Evolutionary conservation across 2,797 vertebrate species (phyloP).

Genomic region (Acipenser ruthenus): DNA sequence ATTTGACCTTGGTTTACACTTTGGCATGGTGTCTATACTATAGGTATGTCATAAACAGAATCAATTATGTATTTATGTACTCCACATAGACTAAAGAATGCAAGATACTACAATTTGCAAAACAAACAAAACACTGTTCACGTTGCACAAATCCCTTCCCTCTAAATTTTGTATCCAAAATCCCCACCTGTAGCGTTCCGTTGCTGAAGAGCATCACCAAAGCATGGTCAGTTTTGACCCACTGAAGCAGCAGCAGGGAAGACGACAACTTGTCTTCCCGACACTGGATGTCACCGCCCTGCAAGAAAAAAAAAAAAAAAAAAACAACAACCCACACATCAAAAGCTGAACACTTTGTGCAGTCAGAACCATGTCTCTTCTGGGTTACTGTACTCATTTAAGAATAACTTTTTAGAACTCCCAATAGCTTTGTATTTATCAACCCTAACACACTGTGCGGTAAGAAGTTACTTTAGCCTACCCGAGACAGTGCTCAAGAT

Average conservation of each 20-base stretch:
- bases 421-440: neutral
- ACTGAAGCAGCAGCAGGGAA: slow-evolving; percentile 78
- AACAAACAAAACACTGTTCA: too few species aligned
- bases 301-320: neutral
- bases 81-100: too few species aligned
- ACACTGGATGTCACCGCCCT: slow-evolving; percentile 84
- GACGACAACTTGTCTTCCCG: slow-evolving; percentile 42
- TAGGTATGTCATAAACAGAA: too few species aligned
- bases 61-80: too few species aligned
- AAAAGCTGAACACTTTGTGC: neutral
- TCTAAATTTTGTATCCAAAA: too few species aligned
- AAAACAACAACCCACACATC: too few species aligned
- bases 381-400: too few species aligned
- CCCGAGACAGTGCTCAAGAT: neutral
- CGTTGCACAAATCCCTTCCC: too few species aligned
- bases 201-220: slow-evolving; percentile 94
- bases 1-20: too few species aligned
- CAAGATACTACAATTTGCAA: too few species aligned
- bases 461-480: neutral
- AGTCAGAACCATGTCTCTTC: neutral
- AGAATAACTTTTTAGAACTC: too few species aligned
- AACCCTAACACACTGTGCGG: neutral
- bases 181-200: slow-evolving; percentile 82
- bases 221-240: slow-evolving; percentile 94
- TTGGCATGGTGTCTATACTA: too few species aligned